Evolutionary conservation across 2,888 invertebrate genomes (phyloP), one percentile per base, ranked within the genome.

Genomic region (Hypselothyrea guttata): DNA sequence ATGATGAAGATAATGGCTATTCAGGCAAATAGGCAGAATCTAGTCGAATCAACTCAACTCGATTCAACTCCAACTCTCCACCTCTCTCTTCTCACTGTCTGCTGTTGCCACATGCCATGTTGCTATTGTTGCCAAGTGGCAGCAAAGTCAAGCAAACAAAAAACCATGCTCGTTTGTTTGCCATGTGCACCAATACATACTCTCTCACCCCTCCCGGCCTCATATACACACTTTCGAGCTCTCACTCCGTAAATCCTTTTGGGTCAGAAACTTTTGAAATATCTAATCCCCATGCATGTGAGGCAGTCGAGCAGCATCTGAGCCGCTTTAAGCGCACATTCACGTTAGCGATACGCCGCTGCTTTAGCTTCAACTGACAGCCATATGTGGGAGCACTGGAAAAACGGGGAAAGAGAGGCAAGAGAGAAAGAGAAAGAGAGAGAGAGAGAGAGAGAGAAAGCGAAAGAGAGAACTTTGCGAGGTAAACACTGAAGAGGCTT

Each of bases 241-340:
- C 37, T 12, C 44, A 7, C 37, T 48, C 31, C 12, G 15, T 56
- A 82, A 86, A 84, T 77, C 84, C 84, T 75, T 84, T 82, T 84
- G 86, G 84, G 86, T 82, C 79, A 82, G 61, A 84, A 86, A 86
- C 77, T 79, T 84, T 84, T 75, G 65, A 82, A 73, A 79, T 74
- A 79, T 71, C 70, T 75, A 77, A 73, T 74, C 72, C 78, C 62
- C 82, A 60, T 78, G 62, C 66, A 71, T 70, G 65, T 53, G 57
- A 71, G 63, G 63, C 51, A 38, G 38, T 22, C 22, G 22, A 38
- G 38, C 38, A 62, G 45, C 63, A 57, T 64, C 60, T 53, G 63
- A 68, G 65, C 61, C 48, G 67, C 59, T 68, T 71, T 71, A 70
- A 66, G 58, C 70, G 52, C 60, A 40, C 69, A 52, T 67, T 49